These are phyloP conservation scores for Smutsia gigantea DNA, from an alignment of 2,797 vertebrate species.

Conservation along the genomic window DNA sequence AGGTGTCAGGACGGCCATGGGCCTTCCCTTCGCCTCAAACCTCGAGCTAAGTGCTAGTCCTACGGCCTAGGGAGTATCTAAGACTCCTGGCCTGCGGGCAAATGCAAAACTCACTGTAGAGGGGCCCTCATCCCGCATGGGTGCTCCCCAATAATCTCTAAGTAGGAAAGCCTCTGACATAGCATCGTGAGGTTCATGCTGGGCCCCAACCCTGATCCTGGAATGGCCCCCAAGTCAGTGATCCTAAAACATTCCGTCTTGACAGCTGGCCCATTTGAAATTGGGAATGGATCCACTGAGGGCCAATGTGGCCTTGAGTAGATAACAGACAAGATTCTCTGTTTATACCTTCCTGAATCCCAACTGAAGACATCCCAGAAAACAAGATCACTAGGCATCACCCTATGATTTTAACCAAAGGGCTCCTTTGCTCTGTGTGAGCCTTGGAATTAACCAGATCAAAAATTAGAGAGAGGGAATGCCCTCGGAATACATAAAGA, in stretches of 20 bases:
- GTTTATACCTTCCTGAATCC: neutral
- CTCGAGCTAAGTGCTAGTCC: neutral
- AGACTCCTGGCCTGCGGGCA: neutral
- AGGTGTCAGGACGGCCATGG: slow-evolving; percentile 28
- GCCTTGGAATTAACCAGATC: neutral
- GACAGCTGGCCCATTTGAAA: neutral
- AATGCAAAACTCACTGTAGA: fast-evolving
- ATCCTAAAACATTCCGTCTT: neutral
- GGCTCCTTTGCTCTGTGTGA: fast-evolving
- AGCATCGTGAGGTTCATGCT: neutral
- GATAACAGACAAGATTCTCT: neutral
- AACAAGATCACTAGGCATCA: neutral
- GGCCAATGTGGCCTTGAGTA: neutral
- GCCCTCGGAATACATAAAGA: too few species aligned
- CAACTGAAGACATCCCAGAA: neutral
- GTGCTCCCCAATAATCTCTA: neutral
- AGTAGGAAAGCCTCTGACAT: neutral
- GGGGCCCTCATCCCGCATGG: fast-evolving
- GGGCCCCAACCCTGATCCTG: neutral
- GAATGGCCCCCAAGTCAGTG: neutral
- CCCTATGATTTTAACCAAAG: neutral
- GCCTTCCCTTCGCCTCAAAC: neutral
- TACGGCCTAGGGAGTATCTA: neutral
- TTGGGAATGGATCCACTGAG: neutral
- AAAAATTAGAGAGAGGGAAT: neutral